These are phyloP conservation scores for Fissipunctia ypsillon DNA, from an alignment of 2,888 invertebrate species.

Conservation along the genomic window DNA sequence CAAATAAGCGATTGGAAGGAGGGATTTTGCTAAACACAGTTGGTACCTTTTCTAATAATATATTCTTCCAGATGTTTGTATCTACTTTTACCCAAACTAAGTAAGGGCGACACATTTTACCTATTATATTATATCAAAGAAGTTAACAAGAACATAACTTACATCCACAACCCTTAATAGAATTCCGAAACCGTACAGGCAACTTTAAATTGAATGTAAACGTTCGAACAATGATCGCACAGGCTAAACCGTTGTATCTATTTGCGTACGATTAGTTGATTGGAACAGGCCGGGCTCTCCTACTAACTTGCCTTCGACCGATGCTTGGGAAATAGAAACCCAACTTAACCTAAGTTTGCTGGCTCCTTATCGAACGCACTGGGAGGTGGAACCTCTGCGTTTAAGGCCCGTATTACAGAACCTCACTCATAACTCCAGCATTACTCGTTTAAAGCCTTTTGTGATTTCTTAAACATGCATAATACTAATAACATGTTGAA, in stretches of 20 bases:
- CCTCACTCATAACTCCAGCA: too few species aligned
- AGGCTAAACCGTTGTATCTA: slow-evolving; percentile 62
- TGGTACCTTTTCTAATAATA: too few species aligned
- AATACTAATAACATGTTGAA: not conserved
- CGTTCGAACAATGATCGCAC: slow-evolving; percentile 54
- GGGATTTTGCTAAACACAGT: too few species aligned
- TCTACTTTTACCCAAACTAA: too few species aligned
- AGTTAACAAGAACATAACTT: slow-evolving; percentile 28
- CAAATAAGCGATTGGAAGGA: too few species aligned
- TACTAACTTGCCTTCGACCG: slow-evolving; percentile 52
- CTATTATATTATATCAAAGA: slow-evolving; percentile 5
- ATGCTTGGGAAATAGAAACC: slow-evolving; percentile 74
- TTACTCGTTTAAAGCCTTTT: too few species aligned
- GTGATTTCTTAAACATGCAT: not conserved
- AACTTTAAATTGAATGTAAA: slow-evolving; percentile 63
- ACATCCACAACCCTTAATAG: slow-evolving; percentile 23
- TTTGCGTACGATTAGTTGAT: slow-evolving; percentile 65
- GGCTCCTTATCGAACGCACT: slow-evolving; percentile 63
- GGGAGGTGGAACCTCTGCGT: slow-evolving; percentile 26
- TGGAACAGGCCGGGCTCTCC: slow-evolving; percentile 47
- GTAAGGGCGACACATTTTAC: not conserved
- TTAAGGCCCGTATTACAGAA: too few species aligned
- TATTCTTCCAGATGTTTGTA: not conserved
- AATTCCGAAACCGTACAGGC: slow-evolving; percentile 39
- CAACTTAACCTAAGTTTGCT: slow-evolving; percentile 64